Conservation (phyloP, 2,888 invertebrate genomes). For the Agrotis exclamationis region DNA sequence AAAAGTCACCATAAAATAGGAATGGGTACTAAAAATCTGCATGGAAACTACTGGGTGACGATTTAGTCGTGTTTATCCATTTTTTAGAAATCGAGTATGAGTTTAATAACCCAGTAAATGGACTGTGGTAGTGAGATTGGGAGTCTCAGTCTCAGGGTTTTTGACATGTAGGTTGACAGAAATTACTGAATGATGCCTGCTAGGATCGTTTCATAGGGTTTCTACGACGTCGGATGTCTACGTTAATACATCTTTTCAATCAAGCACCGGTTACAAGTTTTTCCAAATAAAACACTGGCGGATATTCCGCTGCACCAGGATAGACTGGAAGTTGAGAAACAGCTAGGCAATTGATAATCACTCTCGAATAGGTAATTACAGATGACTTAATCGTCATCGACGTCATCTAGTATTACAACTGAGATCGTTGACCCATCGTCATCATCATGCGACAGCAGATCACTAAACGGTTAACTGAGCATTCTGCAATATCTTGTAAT, state of each 20-base stretch:
- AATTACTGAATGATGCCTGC: no score
- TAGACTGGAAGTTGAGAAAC: not conserved
- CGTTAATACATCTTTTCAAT: no score
- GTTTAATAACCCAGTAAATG: not conserved
- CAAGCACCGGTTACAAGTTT: not conserved
- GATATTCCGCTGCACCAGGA: not conserved
- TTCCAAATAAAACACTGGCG: not conserved
- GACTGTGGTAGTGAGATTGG: not conserved
- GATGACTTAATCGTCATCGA: not conserved
- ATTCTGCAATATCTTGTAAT: slow-evolving; percentile 42
- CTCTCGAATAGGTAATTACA: not conserved
- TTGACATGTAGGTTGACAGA: no score
- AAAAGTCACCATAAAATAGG: slow-evolving; percentile 21
- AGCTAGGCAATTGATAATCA: not conserved
- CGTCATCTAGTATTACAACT: not conserved
- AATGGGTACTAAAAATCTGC: slow-evolving; percentile 21
- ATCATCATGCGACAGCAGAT: slow-evolving; percentile 15
- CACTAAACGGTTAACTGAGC: slow-evolving; percentile 23
- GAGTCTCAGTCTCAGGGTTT: no score
- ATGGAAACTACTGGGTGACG: not conserved
- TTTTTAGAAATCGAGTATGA: not conserved
- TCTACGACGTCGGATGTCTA: no score
- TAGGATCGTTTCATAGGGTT: no score
- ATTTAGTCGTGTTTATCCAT: not conserved
- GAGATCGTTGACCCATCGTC: slow-evolving; percentile 17